Conservation (phyloP, 1,140 invertebrate genomes). For the Camponotus floridanus region DNA sequence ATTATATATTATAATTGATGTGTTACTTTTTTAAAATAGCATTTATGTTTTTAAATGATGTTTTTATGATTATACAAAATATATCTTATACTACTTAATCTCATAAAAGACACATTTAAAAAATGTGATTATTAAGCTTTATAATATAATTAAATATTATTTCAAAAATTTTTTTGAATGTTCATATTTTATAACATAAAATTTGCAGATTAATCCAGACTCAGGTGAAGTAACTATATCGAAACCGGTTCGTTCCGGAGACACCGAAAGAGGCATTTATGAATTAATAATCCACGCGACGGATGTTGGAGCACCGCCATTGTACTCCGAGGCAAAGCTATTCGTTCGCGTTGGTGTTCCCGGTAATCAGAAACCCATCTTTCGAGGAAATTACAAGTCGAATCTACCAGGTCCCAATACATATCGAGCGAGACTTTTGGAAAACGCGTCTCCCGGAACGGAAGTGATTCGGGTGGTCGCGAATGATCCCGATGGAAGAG, state of each 20-base stretch:
- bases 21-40: too few species aligned
- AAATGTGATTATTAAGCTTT: background rate
- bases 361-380: slow-evolving; percentile 92
- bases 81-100: background rate
- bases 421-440: slow-evolving; percentile 90
- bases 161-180: background rate
- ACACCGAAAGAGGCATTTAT: slow-evolving; percentile 91
- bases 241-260: slow-evolving; percentile 89
- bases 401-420: slow-evolving; percentile 87
- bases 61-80: background rate
- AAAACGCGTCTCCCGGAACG: slow-evolving; percentile 90
- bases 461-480: slow-evolving; percentile 90
- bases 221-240: slow-evolving; percentile 90
- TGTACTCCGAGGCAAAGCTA: slow-evolving; percentile 89
- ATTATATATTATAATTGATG: too few species aligned
- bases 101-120: background rate
- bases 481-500: slow-evolving; percentile 92
- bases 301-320: slow-evolving; percentile 90
- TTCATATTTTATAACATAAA: background rate
- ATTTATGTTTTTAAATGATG: too few species aligned
- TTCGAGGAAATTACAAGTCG: slow-evolving; percentile 90
- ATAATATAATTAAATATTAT: slow-evolving; percentile 8
- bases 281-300: slow-evolving; percentile 90
- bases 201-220: slow-evolving; percentile 88
- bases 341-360: slow-evolving; percentile 91